Percentiles rank a stretch among this genome's conserved stretches.
Conservation (phyloP, 2,113 vertebrate species). For the Dasyornis broadbenti region DNA sequence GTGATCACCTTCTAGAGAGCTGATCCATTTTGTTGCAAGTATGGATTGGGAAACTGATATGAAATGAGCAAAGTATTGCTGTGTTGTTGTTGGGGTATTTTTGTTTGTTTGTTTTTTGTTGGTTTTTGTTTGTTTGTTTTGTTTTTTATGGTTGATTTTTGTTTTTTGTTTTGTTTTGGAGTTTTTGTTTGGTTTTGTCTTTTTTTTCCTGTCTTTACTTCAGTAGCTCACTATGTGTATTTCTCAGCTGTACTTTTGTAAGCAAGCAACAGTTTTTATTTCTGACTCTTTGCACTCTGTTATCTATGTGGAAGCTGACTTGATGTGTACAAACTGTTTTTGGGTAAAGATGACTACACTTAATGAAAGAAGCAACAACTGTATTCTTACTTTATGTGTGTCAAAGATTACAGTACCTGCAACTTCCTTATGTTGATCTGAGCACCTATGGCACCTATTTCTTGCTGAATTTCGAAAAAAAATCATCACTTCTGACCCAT, state of each 20-base stretch:
- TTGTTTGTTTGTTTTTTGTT: not conserved
- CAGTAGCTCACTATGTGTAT: not conserved
- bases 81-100: not conserved
- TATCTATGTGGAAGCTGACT: not conserved
- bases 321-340: not conserved
- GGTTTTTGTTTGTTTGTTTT: rapidly evolving
- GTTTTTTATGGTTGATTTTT: not conserved
- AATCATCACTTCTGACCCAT: not conserved
- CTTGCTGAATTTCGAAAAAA: not conserved
- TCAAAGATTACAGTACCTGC: not conserved
- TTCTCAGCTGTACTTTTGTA: not conserved
- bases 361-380: not conserved
- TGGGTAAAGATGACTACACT: not conserved
- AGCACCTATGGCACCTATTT: not conserved
- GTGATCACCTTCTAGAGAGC: not conserved
- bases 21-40: not conserved
- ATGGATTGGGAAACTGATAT: not conserved
- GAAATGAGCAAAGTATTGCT: not conserved
- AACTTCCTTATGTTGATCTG: not conserved
- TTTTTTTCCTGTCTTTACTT: not conserved
- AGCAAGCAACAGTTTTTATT: not conserved
- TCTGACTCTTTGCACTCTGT: not conserved
- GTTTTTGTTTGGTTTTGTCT: too few relatives aligned
- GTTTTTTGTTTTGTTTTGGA: too few relatives aligned
- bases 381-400: not conserved